These are phyloP conservation scores for Hofmannophila pseudospretella DNA, from an alignment of 2,888 invertebrate genomes.

Conservation along the genomic window DNA sequence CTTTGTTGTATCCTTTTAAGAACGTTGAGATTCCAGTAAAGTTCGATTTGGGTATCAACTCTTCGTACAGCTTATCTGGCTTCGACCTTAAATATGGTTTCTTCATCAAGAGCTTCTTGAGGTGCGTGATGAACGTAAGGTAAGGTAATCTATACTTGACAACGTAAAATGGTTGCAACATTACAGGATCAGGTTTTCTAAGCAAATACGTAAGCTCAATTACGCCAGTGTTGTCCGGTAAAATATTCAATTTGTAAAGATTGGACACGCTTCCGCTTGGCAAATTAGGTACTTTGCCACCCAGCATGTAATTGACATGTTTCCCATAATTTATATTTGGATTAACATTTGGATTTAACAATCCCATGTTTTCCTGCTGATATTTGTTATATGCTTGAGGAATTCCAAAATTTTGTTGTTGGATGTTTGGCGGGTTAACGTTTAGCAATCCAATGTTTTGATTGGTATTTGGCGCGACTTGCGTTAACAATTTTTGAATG, in stretches of 20 bases:
- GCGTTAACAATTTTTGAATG: too few species aligned
- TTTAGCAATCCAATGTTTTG: too few species aligned
- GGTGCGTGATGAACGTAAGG: conserved; percentile 28
- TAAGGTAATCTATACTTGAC: conserved; percentile 54
- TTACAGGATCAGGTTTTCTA: conserved; percentile 33
- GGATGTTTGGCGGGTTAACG: too few species aligned
- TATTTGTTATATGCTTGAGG: too few species aligned
- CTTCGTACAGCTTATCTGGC: conserved; percentile 34
- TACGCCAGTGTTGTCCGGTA: conserved; percentile 24
- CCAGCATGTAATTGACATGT: background rate
- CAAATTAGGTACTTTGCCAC: background rate
- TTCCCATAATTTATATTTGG: background rate
- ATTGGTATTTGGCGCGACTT: too few species aligned
- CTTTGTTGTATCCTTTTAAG: conserved; percentile 30
- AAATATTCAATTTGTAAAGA: conserved; percentile 31
- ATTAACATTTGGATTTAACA: background rate
- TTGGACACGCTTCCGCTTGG: conserved; percentile 28
- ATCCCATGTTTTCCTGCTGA: background rate
- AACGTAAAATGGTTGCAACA: conserved; percentile 44
- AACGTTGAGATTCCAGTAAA: conserved; percentile 37
- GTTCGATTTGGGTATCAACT: conserved; percentile 33
- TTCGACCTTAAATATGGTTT: conserved; percentile 31
- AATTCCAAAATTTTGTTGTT: too few species aligned
- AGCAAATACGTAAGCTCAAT: conserved; percentile 54
- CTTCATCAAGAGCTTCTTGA: conserved; percentile 24